Percentiles rank a stretch among this genome's conserved stretches.
Conservation (phyloP, 2,113 vertebrate genomes). For the Gadus chalcogrammus region DNA sequence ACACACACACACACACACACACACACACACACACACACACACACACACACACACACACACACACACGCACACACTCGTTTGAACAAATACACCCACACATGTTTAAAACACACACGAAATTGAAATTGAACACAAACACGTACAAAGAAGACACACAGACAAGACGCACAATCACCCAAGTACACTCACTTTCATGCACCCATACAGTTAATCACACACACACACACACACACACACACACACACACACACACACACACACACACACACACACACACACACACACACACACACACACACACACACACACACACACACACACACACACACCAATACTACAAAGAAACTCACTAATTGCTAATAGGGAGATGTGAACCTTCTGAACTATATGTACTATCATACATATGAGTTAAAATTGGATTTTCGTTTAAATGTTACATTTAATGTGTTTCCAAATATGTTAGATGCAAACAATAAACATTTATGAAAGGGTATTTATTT, state of each 20-base stretch:
- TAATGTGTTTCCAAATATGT: too few species aligned
- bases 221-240: neutral
- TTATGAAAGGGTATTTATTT: neutral
- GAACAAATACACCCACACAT: too few species aligned
- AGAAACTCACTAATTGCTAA: too few species aligned
- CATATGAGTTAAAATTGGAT: too few species aligned
- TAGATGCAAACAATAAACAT: too few species aligned
- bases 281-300: slow-evolving; percentile 7
- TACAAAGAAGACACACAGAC: neutral
- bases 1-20: slow-evolving; percentile 12
- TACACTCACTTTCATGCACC: too few species aligned
- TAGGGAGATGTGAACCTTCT: too few species aligned
- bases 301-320: slow-evolving; percentile 2
- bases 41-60: slow-evolving; percentile 29
- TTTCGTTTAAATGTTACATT: too few species aligned
- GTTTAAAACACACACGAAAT: too few species aligned
- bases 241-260: neutral
- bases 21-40: slow-evolving; percentile 19
- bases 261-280: slow-evolving; percentile 5
- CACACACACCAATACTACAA: neutral
- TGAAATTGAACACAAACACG: too few species aligned
- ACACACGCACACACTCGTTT: neutral
- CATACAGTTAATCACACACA: slow-evolving; percentile 1
- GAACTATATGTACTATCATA: too few species aligned
- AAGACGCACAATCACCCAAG: slow-evolving; percentile 8